Base-by-base conservation (phyloP, 2,888 invertebrate genomes). In the Microctonus hyperodae region DNA sequence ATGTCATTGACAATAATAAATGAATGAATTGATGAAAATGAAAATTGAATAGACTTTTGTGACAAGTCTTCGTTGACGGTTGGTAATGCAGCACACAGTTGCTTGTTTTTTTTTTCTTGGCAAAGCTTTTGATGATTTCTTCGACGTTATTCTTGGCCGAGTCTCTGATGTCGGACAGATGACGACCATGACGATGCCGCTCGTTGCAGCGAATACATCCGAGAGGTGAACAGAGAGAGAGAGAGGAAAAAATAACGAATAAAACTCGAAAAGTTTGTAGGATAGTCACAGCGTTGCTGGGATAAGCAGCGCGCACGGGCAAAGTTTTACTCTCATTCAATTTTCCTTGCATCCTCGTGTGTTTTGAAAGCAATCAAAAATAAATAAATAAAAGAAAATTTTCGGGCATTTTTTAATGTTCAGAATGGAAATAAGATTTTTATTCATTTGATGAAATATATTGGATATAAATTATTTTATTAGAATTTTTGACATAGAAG, bases 41-140 rank as follows among this genome's bases (percentile, higher is more conserved):
- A 5, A 44, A n/a, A 20, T 44, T n/a, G 6, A n/a, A 44, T 20
- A 44, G 16, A 4, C 5, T 44, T 6, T 16, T 6, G 16, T 44
- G 5, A 44, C 16, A 53, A 53, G 4, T 62, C 28, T 28, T 53
- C 33, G 35, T 35, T 62, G 33, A 23, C 25, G 53, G 25, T 62
- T 61, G 50, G 61, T 44, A 61, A 22, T 33, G 50, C 11, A n/a
- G 40, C 35, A 28, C 35, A 25, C 58, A n/a, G n/a, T n/a, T n/a
- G n/a, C n/a, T n/a, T 61, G 62, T 37, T 70, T 69, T 59, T 68
- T 65, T 85, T 85, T 82, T 84, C 85, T 86, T 86, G 78, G 82
- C 84, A 85, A 83, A 82, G 82, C 76, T 81, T 67, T 83, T 82
- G 81, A 66, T 71, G 75, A 76, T 78, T 85, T 82, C 74, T 64